These are phyloP conservation scores for Thalassarche chlororhynchos DNA, from an alignment of 2,113 vertebrate genomes.

Conservation along the genomic window DNA sequence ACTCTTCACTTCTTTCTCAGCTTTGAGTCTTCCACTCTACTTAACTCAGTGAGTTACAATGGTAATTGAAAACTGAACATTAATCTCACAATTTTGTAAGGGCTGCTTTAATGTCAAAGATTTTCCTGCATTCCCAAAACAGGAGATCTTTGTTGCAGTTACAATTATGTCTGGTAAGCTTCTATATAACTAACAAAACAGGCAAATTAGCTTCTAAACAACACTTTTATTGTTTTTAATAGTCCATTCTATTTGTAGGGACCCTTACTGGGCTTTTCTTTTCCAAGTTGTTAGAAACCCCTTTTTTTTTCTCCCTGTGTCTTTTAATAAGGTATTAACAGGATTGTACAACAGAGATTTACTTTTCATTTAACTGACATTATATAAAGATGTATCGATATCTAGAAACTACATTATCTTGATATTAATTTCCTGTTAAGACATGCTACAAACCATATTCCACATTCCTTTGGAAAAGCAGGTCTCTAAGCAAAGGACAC, in stretches of 20 bases:
- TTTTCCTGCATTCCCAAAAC: background rate
- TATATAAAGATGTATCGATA: background rate
- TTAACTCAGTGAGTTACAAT: background rate
- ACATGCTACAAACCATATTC: background rate
- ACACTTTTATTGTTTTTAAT: background rate
- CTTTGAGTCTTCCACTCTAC: background rate
- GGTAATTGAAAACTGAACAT: background rate
- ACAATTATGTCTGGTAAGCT: background rate
- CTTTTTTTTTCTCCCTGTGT: accelerated
- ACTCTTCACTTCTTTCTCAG: background rate
- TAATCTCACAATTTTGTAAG: background rate
- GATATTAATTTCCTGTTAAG: background rate
- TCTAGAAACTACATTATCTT: background rate
- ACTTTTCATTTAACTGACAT: background rate
- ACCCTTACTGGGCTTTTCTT: background rate
- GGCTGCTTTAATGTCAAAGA: background rate
- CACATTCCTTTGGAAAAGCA: background rate
- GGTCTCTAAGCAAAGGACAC: background rate
- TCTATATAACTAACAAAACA: background rate
- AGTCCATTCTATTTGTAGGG: background rate
- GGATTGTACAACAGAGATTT: background rate
- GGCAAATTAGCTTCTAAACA: background rate
- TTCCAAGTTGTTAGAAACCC: background rate
- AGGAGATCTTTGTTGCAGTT: background rate
- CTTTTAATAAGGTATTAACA: background rate